These are phyloP conservation scores for Antechinus stuartii DNA, from an alignment of 2,113 vertebrate species.

Conservation along the genomic window DNA sequence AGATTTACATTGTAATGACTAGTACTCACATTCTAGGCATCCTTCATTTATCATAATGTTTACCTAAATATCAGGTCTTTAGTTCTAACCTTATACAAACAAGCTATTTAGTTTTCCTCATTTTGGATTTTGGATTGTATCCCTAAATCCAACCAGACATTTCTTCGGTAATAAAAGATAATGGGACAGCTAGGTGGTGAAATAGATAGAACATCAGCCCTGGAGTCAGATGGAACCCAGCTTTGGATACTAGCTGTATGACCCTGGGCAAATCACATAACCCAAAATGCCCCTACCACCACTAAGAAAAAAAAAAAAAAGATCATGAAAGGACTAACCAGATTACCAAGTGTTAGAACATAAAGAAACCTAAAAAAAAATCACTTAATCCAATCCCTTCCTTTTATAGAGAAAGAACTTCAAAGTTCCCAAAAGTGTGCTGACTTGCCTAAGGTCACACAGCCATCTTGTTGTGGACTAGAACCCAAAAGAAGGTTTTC, in stretches of 20 bases:
- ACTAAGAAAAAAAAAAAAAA: no score
- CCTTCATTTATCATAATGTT: not conserved
- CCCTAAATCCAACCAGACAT: not conserved
- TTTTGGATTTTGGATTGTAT: not conserved
- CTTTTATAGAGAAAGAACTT: not conserved
- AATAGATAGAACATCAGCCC: no score
- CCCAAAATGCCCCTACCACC: no score
- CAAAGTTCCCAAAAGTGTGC: not conserved
- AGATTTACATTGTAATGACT: not conserved
- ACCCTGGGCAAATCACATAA: no score
- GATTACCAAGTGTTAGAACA: not conserved
- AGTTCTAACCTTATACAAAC: not conserved
- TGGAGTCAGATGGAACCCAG: no score
- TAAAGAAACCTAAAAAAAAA: not conserved
- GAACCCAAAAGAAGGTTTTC: not conserved
- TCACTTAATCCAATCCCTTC: not conserved
- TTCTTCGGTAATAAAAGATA: not conserved
- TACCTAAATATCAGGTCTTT: not conserved
- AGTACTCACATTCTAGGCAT: not conserved
- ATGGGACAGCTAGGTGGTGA: not conserved
- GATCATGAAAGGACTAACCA: not conserved
- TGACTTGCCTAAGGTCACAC: not conserved
- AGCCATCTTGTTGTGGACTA: not conserved
- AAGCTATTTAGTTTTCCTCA: not conserved
- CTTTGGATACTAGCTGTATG: no score